These are phyloP conservation scores for Rhea pennata DNA, from an alignment of 2,113 vertebrate species.

Conservation along the genomic window DNA sequence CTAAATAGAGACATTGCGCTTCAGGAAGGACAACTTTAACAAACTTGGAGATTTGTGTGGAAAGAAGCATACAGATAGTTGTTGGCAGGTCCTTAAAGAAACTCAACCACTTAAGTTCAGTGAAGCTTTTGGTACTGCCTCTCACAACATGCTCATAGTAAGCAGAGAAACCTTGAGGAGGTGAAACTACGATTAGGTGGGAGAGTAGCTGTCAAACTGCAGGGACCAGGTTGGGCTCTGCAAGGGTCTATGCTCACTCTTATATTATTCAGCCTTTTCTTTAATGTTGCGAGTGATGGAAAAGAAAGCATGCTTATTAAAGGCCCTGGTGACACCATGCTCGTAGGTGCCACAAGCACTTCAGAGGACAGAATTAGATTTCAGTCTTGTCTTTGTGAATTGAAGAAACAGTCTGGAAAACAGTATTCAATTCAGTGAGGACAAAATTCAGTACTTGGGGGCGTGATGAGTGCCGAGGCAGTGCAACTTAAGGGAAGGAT, in stretches of 20 bases:
- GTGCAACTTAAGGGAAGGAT: neutral
- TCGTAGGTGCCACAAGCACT: neutral
- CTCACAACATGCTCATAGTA: rapidly evolving
- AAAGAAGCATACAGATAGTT: neutral
- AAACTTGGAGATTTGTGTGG: neutral
- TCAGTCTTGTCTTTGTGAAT: neutral
- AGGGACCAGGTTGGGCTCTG: rapidly evolving
- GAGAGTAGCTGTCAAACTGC: neutral
- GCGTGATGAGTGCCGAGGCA: neutral
- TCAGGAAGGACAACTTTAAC: neutral
- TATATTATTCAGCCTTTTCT: neutral
- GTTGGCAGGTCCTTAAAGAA: neutral
- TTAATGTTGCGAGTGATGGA: neutral
- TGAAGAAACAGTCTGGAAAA: neutral
- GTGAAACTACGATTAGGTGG: neutral
- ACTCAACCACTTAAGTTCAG: neutral
- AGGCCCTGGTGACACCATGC: neutral
- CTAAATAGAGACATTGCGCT: neutral
- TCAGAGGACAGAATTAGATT: neutral
- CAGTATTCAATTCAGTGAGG: neutral
- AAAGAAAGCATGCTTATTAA: neutral
- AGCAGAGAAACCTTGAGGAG: neutral
- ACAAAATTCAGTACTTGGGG: neutral
- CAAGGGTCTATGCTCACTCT: neutral
- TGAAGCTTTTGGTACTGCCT: neutral